Evolutionary conservation across 2,888 invertebrate genomes (phyloP).

Genomic region (Catocala nupta): DNA sequence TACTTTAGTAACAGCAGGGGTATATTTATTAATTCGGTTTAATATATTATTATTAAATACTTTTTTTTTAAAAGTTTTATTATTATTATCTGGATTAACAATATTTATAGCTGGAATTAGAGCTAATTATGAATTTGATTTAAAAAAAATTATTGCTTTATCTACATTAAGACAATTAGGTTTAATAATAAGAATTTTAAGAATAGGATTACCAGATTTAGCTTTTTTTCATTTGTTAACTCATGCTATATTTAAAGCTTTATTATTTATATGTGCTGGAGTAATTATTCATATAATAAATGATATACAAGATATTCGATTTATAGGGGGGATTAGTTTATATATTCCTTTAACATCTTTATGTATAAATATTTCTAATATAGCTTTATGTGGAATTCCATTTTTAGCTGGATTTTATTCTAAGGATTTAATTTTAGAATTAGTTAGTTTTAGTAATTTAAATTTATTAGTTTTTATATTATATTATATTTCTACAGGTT

Average conservation of each 20-base stretch:
- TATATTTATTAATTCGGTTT: conserved; percentile 92
- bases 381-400: conserved; percentile 89
- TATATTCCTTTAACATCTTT: conserved; percentile 84
- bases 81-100: conserved; percentile 86
- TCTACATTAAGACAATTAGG: conserved; percentile 92
- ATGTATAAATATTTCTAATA: conserved; percentile 87
- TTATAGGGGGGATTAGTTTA: conserved; percentile 81
- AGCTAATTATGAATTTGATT: conserved; percentile 90
- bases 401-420: conserved; percentile 90
- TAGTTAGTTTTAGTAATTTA: conserved; percentile 82
- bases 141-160: conserved; percentile 93
- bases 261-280: conserved; percentile 91
- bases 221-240: conserved; percentile 91
- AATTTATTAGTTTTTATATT: conserved; percentile 86
- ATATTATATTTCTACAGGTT: conserved; percentile 86
- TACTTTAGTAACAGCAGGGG: conserved; percentile 92
- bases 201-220: conserved; percentile 83
- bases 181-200: conserved; percentile 90
- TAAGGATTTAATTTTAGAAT: conserved; percentile 89
- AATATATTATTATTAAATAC: conserved; percentile 78
- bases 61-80: conserved; percentile 79
- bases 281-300: conserved; percentile 89
- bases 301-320: conserved; percentile 90
- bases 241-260: conserved; percentile 92
- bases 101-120: conserved; percentile 88